Evolutionary conservation across 2,888 invertebrate genomes (phyloP).

Genomic region (Patella depressa): DNA sequence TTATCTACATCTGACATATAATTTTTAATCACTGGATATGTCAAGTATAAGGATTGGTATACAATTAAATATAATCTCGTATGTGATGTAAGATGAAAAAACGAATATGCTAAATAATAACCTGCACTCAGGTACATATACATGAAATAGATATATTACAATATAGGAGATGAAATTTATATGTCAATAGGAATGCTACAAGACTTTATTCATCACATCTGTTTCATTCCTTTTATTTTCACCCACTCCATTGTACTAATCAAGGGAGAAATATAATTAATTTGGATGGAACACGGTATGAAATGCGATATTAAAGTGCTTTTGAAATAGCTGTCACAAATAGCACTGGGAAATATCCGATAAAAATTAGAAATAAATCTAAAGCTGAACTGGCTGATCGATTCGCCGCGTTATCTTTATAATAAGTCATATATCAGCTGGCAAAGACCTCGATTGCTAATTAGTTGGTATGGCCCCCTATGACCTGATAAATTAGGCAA

Average conservation of each 20-base stretch:
- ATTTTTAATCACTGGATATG: no score
- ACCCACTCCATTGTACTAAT: not conserved
- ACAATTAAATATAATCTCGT: no score
- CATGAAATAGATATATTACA: no score
- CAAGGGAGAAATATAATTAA: conserved; percentile 11
- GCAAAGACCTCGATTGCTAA: conserved; percentile 30
- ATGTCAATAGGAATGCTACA: no score
- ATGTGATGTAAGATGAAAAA: no score
- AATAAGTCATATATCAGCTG: conserved; percentile 41
- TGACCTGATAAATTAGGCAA: conserved; percentile 41
- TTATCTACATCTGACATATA: no score
- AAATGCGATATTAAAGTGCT: not conserved
- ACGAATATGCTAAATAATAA: no score
- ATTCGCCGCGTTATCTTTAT: conserved; percentile 35
- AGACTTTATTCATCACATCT: not conserved
- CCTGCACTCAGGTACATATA: no score
- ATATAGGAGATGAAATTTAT: no score
- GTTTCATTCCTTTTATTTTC: not conserved
- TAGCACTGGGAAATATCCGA: conserved; percentile 35
- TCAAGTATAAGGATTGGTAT: no score
- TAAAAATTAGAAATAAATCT: conserved; percentile 44
- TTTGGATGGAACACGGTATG: not conserved
- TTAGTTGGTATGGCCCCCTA: conserved; percentile 37
- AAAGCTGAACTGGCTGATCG: conserved; percentile 28
- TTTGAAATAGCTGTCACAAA: conserved; percentile 28